phyloP scores from a whole-genome alignment of 2,888 invertebrate genomes.

The Ophraella communa region DNA sequence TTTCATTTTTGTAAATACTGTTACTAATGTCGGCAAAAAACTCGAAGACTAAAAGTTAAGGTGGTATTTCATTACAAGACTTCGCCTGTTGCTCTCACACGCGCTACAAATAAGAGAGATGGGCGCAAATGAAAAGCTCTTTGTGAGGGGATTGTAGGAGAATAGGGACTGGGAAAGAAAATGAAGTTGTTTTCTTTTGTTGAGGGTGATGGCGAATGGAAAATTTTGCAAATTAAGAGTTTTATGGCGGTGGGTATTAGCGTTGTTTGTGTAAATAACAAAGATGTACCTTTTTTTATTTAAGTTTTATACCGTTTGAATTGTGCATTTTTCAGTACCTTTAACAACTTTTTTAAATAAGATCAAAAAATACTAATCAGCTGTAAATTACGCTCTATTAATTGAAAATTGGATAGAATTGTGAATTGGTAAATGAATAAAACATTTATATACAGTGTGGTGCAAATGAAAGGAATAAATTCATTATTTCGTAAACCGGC shows the following conservation, averaged over 20 bases:
- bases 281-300: not conserved
- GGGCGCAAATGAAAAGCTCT: slow-evolving; percentile 21
- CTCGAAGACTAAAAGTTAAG: not conserved
- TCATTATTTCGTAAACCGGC: no score
- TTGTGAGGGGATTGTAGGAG: slow-evolving; percentile 16
- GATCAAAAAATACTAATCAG: no score
- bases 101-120: slow-evolving; percentile 40
- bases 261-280: slow-evolving; percentile 9
- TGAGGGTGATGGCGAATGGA: slow-evolving; percentile 13
- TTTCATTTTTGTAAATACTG: no score
- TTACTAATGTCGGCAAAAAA: no score
- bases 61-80: slow-evolving; percentile 6
- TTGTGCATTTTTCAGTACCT: not conserved
- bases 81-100: slow-evolving; percentile 46
- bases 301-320: not conserved
- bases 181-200: slow-evolving; percentile 26
- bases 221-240: slow-evolving; percentile 20
- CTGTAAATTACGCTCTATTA: no score
- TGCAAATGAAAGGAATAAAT: no score
- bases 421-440: no score
- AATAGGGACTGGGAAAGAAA: slow-evolving; percentile 18
- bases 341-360: no score
- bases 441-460: no score
- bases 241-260: slow-evolving; percentile 15
- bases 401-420: no score